Conservation (phyloP, 2,113 vertebrate species). For the Rhabdornis inornatus region DNA sequence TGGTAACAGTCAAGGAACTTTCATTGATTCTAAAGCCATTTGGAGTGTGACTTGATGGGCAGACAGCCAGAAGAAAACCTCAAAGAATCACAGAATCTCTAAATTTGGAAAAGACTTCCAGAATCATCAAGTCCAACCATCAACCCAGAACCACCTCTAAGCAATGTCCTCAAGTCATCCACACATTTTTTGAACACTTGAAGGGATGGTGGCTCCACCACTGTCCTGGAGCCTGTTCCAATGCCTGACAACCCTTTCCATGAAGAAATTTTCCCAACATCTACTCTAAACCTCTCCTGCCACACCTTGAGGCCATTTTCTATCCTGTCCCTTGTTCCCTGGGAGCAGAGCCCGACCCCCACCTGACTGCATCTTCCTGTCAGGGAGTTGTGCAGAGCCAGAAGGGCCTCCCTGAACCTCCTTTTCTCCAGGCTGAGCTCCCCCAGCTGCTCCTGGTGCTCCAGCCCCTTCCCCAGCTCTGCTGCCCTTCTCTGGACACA, state of each 20-base stretch:
- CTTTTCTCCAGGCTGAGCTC: neutral
- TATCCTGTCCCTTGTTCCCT: neutral
- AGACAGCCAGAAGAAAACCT: neutral
- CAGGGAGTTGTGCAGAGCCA: neutral
- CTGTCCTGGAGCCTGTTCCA: neutral
- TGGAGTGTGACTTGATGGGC: neutral
- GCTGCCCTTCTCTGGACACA: neutral
- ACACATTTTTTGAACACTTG: neutral
- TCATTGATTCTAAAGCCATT: neutral
- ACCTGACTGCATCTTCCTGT: neutral
- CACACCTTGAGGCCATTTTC: neutral
- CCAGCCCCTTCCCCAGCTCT: neutral
- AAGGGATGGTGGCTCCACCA: neutral
- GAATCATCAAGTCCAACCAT: neutral
- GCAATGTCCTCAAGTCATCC: neutral
- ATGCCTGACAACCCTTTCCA: neutral
- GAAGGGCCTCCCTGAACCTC: neutral
- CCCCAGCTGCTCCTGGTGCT: neutral
- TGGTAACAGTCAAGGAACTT: neutral
- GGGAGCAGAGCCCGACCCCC: fast-evolving
- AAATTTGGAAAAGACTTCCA: neutral
- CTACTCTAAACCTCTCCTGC: neutral
- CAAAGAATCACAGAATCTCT: neutral
- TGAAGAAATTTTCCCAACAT: neutral
- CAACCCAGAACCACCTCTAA: neutral